Conservation (phyloP, 2,113 vertebrate species). For the Saccopteryx leptura region DNA sequence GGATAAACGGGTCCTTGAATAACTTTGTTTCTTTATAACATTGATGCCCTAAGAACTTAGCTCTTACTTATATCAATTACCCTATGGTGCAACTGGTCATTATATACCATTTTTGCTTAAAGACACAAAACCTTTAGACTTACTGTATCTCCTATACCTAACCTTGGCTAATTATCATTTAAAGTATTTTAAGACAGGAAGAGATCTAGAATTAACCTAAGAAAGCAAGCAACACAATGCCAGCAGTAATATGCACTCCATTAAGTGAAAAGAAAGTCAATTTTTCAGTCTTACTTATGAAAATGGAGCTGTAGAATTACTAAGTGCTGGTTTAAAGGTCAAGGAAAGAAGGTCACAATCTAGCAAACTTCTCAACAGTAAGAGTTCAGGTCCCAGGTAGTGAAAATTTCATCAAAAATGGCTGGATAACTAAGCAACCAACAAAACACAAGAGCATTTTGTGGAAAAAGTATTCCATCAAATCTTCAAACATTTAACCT, state of each 20-base stretch:
- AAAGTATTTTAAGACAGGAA: conserved; percentile 13
- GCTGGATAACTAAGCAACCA: not conserved
- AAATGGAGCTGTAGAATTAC: conserved; percentile 15
- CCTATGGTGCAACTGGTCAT: not conserved
- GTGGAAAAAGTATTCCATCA: not conserved
- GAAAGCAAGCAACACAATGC: not conserved
- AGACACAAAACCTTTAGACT: not conserved
- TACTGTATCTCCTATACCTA: not conserved
- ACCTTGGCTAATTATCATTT: not conserved
- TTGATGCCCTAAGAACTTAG: not conserved
- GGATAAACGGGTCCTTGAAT: not conserved
- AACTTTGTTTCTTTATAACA: not conserved
- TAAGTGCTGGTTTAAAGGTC: conserved; percentile 22
- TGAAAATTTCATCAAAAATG: not conserved
- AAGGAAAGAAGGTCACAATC: not conserved
- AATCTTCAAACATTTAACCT: not conserved
- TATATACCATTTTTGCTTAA: not conserved
- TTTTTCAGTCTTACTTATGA: conserved; percentile 37
- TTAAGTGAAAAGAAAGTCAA: not conserved
- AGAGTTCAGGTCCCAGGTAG: not conserved
- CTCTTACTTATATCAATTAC: not conserved
- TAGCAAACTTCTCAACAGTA: not conserved
- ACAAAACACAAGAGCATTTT: not conserved
- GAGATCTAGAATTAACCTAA: conserved; percentile 21
- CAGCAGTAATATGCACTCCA: not conserved